These are phyloP conservation scores for Calycopis cecrops DNA, from an alignment of 1,140 invertebrate genomes.

Conservation along the genomic window DNA sequence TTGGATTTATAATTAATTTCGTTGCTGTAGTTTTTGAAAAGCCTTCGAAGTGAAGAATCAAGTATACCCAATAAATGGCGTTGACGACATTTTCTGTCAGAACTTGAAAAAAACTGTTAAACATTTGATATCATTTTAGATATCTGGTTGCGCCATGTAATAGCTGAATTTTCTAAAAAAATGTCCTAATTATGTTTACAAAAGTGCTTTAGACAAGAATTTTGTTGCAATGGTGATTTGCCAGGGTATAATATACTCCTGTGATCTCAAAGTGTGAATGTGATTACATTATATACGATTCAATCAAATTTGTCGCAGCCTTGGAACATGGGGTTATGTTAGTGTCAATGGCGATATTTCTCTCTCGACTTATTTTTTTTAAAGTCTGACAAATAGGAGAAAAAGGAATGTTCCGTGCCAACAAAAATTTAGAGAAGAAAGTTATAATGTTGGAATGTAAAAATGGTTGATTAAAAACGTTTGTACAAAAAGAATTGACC, in stretches of 20 bases:
- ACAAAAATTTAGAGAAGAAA: conserved; percentile 1
- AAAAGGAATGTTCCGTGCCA: conserved; percentile 6
- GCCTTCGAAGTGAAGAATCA: too few relatives aligned
- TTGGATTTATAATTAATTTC: too few relatives aligned
- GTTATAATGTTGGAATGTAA: background rate
- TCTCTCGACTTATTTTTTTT: conserved; percentile 5
- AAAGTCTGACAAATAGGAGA: background rate
- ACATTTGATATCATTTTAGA: too few relatives aligned
- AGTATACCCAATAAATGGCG: too few relatives aligned
- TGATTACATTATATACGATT: conserved; percentile 42
- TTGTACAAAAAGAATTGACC: too few relatives aligned
- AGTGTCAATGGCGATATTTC: background rate
- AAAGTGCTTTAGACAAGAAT: conserved; percentile 27
- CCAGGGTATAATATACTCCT: conserved; percentile 63
- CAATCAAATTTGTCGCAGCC: conserved; percentile 8
- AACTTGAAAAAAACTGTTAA: too few relatives aligned
- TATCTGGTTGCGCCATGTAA: too few relatives aligned
- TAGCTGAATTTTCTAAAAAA: too few relatives aligned
- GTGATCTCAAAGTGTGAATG: conserved; percentile 69
- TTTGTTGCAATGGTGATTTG: conserved; percentile 50
- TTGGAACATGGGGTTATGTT: conserved; percentile 1
- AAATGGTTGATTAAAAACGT: too few relatives aligned
- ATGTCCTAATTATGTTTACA: background rate
- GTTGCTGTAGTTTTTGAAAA: too few relatives aligned
- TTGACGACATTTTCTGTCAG: too few relatives aligned